Conservation (phyloP, 2,797 vertebrate species). For the Salmo trutta region DNA sequence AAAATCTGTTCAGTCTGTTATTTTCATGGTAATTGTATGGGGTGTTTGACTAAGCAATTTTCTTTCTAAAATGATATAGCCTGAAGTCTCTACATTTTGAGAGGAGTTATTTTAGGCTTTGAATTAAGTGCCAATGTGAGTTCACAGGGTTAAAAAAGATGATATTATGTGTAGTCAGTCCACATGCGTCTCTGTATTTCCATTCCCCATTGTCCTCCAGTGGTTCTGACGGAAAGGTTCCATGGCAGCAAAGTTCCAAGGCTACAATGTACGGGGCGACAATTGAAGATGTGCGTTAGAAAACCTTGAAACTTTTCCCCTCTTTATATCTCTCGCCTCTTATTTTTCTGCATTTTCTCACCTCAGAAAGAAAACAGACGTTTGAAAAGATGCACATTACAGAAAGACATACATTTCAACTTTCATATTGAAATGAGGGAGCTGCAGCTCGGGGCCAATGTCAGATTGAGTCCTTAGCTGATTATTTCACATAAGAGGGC, state of each 20-base stretch:
- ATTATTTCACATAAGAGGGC: constrained; percentile 77
- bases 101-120: constrained; percentile 31
- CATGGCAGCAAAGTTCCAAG: constrained; percentile 67
- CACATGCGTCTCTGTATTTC: constrained; percentile 63
- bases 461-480: constrained; percentile 73
- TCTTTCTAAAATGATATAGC: constrained; percentile 49
- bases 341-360: constrained; percentile 39
- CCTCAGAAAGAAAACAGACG: constrained; percentile 59
- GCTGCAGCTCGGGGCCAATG: constrained; percentile 63
- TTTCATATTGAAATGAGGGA: constrained; percentile 80
- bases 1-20: constrained; percentile 20
- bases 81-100: constrained; percentile 24
- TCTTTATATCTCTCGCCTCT: constrained; percentile 24
- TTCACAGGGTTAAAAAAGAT: constrained; percentile 54
- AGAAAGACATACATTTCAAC: constrained; percentile 69
- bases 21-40: constrained; percentile 52
- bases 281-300: constrained; percentile 67
- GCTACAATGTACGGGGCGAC: constrained; percentile 55
- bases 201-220: constrained; percentile 3
- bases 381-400: constrained; percentile 76
- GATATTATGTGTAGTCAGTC: constrained; percentile 25
- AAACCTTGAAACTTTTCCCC: constrained; percentile 67
- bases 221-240: constrained; percentile 58
- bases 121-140: constrained; percentile 40
- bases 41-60: constrained; percentile 51